Base-by-base conservation (phyloP, 1,140 invertebrate genomes). In the Protaetia brevitarsis region DNA sequence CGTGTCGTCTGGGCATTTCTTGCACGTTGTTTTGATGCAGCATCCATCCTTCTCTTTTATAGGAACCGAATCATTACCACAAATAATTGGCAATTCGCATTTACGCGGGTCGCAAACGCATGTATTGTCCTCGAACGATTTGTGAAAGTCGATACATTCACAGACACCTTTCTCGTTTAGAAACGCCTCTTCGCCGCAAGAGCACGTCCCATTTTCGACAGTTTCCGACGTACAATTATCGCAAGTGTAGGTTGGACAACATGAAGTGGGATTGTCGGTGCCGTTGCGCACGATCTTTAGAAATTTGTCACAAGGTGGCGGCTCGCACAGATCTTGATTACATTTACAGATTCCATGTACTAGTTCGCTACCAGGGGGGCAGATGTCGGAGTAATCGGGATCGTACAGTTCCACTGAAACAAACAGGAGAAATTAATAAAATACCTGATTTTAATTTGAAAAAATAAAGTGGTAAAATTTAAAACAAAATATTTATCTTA, bases 201-300 rank as follows among this genome's bases (percentile, higher is more conserved):
- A 70, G 58, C 76, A 77, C 60, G 65, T 70, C 3, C 72, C 74
- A 19, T 75, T 67, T 4, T 72, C 65, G 16, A 72, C 61, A 26
- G 65, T 67, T 19, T 71, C 70, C 11, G 68, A 66, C n/a, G 64
- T 64, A 63, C 76, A 77, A 19, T 70, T 69, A 28, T 64, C 68
- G 63, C 76, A 77, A 7, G 65, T 67, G 56, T 77, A 76, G 7
- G 58, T 65, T 0, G 76, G 73, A 45, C 76, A 77, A 63, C 76
- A 77, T 4, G 13, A n/a, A 29, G 74, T 74, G 7, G 75, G 74
- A 8, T 58, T 45, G 34, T 68, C 63, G 36, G 63, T 69, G 13
- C 66, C 67, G 34, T 72, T 72, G 10, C 30, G 28, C 5, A 66
- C 58, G 2, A 72, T 29, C 7, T 56, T 56, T n/a, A 75, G 65